Evolutionary conservation across 2,797 vertebrate species (phyloP), one percentile per base, ranked within the genome.

Genomic region (Artibeus jamaicensis): DNA sequence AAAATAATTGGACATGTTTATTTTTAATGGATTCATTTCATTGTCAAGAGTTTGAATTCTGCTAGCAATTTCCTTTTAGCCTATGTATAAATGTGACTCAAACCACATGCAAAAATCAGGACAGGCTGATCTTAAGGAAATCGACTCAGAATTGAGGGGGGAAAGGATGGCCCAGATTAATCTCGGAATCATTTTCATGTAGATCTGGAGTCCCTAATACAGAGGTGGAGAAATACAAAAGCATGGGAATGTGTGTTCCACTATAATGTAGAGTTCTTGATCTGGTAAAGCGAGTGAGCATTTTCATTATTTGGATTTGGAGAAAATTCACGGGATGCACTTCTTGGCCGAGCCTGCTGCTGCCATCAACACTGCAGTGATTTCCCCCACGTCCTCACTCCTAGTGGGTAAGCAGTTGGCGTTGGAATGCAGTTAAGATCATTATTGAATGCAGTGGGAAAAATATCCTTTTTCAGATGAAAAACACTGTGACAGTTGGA

Each of bases 331-430:
- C 18, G 42, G 87, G 89, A 62, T 79, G 59, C 14, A 14, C n/a
- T 91, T 97, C 93, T 86, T 97, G 96, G 91, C 95, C 32, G 68
- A 53, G 22, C 70, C 32, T 76, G 6, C 74, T 67, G 2, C 50
- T 96, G 97, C 92, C 93, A 93, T 26, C 48, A 86, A 50, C 9
- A 19, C 21, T 4, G 6, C 9, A 77, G 53, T 79, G 59, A 8
- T 73, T 71, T 67, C 9, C 34, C 42, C 18, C 19, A 39, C 76
- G 18, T 89, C 67, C 93, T 95, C 92, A 55, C 76, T 93, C 81
- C 81, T 76, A 4, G 59, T 96, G 94, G 55, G 44, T 89, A 93
- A 95, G 91, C 83, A 91, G 95, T 92, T 96, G 96, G 86, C 77
- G 26, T 83, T 95, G 77, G 88, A 81, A 77, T 53, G 16, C 9